These are phyloP conservation scores for Galeruca laticollis DNA, from an alignment of 2,888 invertebrate genomes.

Conservation along the genomic window DNA sequence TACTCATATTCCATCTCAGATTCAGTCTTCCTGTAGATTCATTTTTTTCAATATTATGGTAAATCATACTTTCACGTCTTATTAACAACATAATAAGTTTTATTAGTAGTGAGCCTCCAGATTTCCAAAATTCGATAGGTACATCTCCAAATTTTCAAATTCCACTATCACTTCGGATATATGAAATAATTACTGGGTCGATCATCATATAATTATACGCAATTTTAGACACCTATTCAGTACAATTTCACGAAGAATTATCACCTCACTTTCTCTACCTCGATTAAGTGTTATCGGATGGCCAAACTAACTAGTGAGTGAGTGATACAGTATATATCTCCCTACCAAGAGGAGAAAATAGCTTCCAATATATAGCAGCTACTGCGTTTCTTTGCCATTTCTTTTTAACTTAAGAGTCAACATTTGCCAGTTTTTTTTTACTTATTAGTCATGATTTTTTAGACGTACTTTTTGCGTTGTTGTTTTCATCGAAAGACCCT, in stretches of 20 bases:
- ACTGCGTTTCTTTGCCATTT: slow-evolving; percentile 33
- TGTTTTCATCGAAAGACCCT: slow-evolving; percentile 45
- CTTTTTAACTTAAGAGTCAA: slow-evolving; percentile 42
- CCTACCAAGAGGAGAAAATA: slow-evolving; percentile 24
- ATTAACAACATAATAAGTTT: too few relatives aligned
- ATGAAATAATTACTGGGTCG: too few relatives aligned
- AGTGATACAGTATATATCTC: slow-evolving; percentile 32
- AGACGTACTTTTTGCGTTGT: slow-evolving; percentile 37
- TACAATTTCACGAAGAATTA: background rate
- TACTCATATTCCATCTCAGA: too few relatives aligned
- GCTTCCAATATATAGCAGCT: slow-evolving; percentile 36
- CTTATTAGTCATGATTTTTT: slow-evolving; percentile 47
- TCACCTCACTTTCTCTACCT: background rate
- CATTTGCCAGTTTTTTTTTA: slow-evolving; percentile 36
- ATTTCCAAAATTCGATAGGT: too few relatives aligned
- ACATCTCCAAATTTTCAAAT: too few relatives aligned
- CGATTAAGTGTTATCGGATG: background rate
- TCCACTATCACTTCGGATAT: too few relatives aligned
- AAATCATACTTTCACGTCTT: too few relatives aligned
- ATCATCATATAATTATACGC: too few relatives aligned
- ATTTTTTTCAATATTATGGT: too few relatives aligned
- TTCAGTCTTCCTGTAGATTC: too few relatives aligned
- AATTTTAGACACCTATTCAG: background rate
- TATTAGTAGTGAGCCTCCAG: too few relatives aligned
- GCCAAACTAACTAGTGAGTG: slow-evolving; percentile 20